Conservation (phyloP, 2,113 vertebrate genomes). For the Macrotis lagotis region DNA sequence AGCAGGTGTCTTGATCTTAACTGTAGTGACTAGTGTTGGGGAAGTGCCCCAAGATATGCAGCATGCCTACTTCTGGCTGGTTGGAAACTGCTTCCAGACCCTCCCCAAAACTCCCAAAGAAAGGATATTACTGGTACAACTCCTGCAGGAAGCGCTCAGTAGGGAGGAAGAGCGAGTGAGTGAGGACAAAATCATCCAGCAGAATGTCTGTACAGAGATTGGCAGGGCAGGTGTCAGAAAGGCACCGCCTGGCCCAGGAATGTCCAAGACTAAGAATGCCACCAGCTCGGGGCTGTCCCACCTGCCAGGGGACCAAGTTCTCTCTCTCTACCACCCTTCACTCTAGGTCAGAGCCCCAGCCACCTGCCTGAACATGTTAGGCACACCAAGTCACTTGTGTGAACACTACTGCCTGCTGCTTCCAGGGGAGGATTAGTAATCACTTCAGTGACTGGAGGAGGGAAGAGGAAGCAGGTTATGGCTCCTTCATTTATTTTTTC, state of each 20-base stretch:
- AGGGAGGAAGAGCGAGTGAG: slow-evolving; percentile 96
- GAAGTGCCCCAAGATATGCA: not conserved
- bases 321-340: not conserved
- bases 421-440: slow-evolving; percentile 68
- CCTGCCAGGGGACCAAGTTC: not conserved
- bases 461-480: slow-evolving; percentile 10
- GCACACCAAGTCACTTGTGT: not conserved
- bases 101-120: slow-evolving; percentile 28
- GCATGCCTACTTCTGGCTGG: not conserved
- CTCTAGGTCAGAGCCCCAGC: slow-evolving; percentile 32
- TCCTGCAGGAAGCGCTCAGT: slow-evolving; percentile 95
- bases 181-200: slow-evolving; percentile 96
- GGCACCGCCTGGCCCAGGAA: slow-evolving; percentile 13
- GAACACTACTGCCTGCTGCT: slow-evolving; percentile 66
- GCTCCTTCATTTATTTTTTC: slow-evolving; percentile 38
- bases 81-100: not conserved
- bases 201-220: slow-evolving; percentile 84
- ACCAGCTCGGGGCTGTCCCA: not conserved
- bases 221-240: slow-evolving; percentile 20
- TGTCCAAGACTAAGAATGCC: not conserved
- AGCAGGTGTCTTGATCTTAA: slow-evolving; percentile 49
- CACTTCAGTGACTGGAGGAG: slow-evolving; percentile 64
- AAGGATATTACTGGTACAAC: slow-evolving; percentile 97
- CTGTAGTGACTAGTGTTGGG: slow-evolving; percentile 21
- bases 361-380: slow-evolving; percentile 32